phyloP scores from a whole-genome alignment of 1,140 invertebrate genomes.

The Drosophila asahinai region DNA sequence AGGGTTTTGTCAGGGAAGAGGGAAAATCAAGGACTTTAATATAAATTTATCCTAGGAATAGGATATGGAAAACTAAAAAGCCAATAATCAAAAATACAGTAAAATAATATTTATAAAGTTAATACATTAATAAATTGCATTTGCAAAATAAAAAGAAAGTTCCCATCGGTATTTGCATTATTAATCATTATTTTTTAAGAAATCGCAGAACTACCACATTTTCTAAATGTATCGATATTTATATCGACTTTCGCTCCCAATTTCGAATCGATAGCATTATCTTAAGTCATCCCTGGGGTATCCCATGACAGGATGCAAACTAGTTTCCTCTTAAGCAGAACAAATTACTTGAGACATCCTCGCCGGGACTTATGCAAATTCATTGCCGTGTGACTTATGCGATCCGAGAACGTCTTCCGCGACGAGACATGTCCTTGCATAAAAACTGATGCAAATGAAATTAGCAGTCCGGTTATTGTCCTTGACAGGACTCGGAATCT shows the following conservation, averaged over 20 bases:
- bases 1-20: slow-evolving; percentile 35
- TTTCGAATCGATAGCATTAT: not conserved
- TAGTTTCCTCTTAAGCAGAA: slow-evolving; percentile 66
- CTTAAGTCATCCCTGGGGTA: slow-evolving; percentile 2
- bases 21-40: slow-evolving; percentile 15
- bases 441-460: slow-evolving; percentile 72
- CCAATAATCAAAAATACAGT: too few relatives aligned
- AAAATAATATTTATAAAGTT: too few relatives aligned
- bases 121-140: too few relatives aligned
- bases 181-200: not conserved
- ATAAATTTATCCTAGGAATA: too few relatives aligned
- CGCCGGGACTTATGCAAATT: slow-evolving; percentile 69
- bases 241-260: not conserved
- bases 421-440: slow-evolving; percentile 57
- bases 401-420: slow-evolving; percentile 37
- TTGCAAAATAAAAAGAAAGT: too few relatives aligned
- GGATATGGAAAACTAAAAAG: too few relatives aligned
- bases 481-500: slow-evolving; percentile 37
- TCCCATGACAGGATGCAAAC: slow-evolving; percentile 72
- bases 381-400: slow-evolving; percentile 61
- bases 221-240: not conserved
- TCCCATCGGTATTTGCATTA: too few relatives aligned
- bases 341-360: slow-evolving; percentile 58
- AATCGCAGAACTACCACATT: not conserved
- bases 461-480: slow-evolving; percentile 52